phyloP scores from a whole-genome alignment of 2,797 vertebrate species.

The Hypotaenidia okinawae region DNA sequence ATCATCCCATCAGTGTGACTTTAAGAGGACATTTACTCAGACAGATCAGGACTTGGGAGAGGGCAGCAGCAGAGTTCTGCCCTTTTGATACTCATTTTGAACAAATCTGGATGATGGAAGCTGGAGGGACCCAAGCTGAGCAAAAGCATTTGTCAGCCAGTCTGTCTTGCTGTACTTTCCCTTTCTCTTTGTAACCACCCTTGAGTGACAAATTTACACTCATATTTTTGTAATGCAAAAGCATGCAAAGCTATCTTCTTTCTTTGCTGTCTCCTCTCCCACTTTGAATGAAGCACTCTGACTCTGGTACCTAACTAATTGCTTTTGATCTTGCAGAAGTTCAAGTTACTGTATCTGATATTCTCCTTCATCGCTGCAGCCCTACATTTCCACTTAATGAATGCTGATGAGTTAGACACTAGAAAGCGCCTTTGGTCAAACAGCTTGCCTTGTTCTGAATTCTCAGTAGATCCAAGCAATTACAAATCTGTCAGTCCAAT shows the following conservation, averaged over 20 bases:
- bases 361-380: constrained; percentile 7
- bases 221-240: neutral
- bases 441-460: neutral
- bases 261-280: neutral
- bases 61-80: neutral
- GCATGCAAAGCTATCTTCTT: neutral
- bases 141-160: neutral
- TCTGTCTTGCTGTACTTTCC: neutral
- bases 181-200: neutral
- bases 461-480: constrained; percentile 10
- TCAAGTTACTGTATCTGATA: neutral
- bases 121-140: neutral
- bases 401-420: neutral
- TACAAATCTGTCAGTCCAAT: neutral
- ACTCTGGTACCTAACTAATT: neutral
- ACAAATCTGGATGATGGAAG: neutral
- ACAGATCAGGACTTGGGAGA: neutral
- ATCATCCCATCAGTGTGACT: neutral
- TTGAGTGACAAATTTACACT: neutral
- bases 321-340: constrained; percentile 27
- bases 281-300: neutral
- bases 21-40: neutral
- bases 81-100: neutral
- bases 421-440: neutral
- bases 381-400: constrained; percentile 27